Conservation (phyloP, 2,888 invertebrate species). For the Lobophora halterata region DNA sequence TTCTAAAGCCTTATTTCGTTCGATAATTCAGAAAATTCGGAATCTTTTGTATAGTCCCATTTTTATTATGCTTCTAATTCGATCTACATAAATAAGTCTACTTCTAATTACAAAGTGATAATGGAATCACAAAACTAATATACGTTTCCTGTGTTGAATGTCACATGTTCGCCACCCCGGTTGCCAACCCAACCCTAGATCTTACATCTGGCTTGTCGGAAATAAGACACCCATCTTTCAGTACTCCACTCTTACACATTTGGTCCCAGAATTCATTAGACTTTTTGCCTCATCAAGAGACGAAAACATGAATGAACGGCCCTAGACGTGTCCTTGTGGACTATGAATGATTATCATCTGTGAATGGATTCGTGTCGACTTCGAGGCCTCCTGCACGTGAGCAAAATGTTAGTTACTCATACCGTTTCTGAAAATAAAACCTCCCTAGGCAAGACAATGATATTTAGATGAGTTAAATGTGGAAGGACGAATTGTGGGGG, state of each 20-base stretch:
- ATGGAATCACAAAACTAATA: slow-evolving; percentile 52
- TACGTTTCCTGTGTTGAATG: slow-evolving; percentile 51
- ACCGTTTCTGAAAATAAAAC: slow-evolving; percentile 9
- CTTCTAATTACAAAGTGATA: slow-evolving; percentile 34
- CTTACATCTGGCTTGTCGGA: slow-evolving; percentile 59
- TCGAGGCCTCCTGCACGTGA: slow-evolving; percentile 23
- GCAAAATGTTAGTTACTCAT: not conserved
- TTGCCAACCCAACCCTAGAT: slow-evolving; percentile 27
- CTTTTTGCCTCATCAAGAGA: slow-evolving; percentile 49
- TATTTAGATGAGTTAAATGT: slow-evolving; percentile 1
- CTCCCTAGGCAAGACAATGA: not conserved
- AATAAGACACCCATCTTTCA: slow-evolving; percentile 53
- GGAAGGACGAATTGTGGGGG: not conserved
- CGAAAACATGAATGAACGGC: slow-evolving; percentile 54
- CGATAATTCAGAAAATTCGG: too few species aligned
- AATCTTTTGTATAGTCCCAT: too few species aligned
- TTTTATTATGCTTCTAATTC: too few species aligned
- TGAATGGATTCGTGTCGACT: slow-evolving; percentile 47
- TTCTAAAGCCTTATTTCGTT: too few species aligned
- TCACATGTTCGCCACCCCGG: slow-evolving; percentile 45
- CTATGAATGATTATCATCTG: slow-evolving; percentile 57
- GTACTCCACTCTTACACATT: slow-evolving; percentile 47
- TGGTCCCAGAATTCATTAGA: slow-evolving; percentile 48
- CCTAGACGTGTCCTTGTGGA: slow-evolving; percentile 52
- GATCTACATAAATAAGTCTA: slow-evolving; percentile 29